Conservation (phyloP, 2,113 vertebrate species). For the Leucosticte australis region DNA sequence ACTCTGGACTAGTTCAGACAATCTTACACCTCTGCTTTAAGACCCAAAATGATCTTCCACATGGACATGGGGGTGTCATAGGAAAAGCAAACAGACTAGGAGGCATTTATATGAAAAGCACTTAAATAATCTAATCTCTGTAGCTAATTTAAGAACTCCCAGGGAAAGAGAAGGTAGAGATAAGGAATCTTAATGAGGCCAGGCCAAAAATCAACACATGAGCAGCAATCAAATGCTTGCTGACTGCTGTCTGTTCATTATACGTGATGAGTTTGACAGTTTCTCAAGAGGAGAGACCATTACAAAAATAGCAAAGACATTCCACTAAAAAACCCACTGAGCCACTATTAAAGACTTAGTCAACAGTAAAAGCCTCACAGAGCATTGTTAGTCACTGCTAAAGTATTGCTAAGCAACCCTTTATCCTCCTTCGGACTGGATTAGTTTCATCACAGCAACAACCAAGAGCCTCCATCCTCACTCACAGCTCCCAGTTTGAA, state of each 20-base stretch:
- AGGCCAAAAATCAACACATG: slow-evolving; percentile 40
- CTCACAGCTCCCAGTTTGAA: neutral
- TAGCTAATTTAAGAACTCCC: slow-evolving; percentile 50
- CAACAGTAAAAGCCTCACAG: slow-evolving; percentile 29
- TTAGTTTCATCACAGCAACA: neutral
- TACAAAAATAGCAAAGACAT: slow-evolving; percentile 26
- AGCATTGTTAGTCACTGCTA: slow-evolving; percentile 51
- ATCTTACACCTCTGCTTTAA: neutral
- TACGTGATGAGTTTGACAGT: slow-evolving; percentile 45
- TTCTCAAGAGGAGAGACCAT: slow-evolving; percentile 48
- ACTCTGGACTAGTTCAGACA: neutral
- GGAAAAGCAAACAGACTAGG: neutral
- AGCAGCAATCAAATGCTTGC: slow-evolving; percentile 28
- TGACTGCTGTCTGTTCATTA: slow-evolving; percentile 50
- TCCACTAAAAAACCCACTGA: slow-evolving; percentile 37
- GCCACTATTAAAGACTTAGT: slow-evolving; percentile 36
- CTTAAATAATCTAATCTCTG: slow-evolving; percentile 59
- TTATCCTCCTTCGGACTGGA: slow-evolving; percentile 44
- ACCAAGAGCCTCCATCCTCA: neutral
- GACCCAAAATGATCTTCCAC: neutral
- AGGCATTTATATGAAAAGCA: slow-evolving; percentile 22
- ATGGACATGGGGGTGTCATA: neutral
- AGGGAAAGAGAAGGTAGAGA: slow-evolving; percentile 34
- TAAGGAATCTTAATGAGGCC: slow-evolving; percentile 53
- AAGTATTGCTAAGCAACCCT: slow-evolving; percentile 64